Base-by-base conservation (phyloP, 2,797 vertebrate species). In the Euphonia xanthogaster region DNA sequence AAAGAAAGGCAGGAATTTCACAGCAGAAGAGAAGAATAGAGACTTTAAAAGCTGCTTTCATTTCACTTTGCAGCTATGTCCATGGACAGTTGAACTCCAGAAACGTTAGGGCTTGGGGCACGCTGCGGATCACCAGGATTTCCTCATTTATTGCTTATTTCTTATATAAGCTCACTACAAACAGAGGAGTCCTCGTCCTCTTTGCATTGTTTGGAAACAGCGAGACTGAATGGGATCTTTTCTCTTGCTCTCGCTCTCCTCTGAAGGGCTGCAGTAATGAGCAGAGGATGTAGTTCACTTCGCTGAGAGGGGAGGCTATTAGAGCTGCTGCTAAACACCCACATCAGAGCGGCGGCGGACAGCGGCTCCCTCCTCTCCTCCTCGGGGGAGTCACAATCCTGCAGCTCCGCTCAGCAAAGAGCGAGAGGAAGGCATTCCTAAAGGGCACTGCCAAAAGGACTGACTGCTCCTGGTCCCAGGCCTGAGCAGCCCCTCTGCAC, bases 41-140 rank as follows among this genome's bases (percentile, higher is more conserved):
- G 89, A 78, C 87, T 95, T 90, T 91, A 91, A 96, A 96, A 94
- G 96, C 89, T 31, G 55, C 96, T 96, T 96, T 97, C 89, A 94
- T 91, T 97, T 91, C 51, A 19, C 89, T 92, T 65, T n/a, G 60
- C 85, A 42, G 76, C 73, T 95, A 82, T 44, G 72, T 75, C 55
- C 79, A 6, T 0, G 35, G 87, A 44, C 62, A 89, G 84, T 88
- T 35, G 66, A 91, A 93, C 89, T 93, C 66, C 76, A 96, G 93
- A 96, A 96, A 88, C 55, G 24, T 44, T 84, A 86, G 82, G 91
- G 85, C 91, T 91, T 27, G 14, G 79, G 86, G 90, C 80, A 86
- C 16, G 0, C 73, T 16, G 66, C 87, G 24, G 96, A 93, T 96
- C 96, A 94, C 60, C 80, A 94, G 91, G 96, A 94, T 97, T 94